Conservation (phyloP, 2,797 vertebrate species). For the Poecilia wingei region DNA sequence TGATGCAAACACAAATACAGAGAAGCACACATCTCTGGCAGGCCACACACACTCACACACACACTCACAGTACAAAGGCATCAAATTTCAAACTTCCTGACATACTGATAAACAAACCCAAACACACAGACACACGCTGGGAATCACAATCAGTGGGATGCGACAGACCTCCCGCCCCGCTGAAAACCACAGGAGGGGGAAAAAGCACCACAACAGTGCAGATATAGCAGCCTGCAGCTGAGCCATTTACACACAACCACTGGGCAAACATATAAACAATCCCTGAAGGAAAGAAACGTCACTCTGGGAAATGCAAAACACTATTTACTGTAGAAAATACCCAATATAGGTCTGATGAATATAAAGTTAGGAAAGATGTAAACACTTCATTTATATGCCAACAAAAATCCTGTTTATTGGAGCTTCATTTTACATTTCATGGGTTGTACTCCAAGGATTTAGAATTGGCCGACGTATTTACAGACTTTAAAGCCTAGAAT, state of each 20-base stretch:
- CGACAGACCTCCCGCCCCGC: slow-evolving; percentile 26
- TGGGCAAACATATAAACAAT: slow-evolving; percentile 45
- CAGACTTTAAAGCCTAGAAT: neutral
- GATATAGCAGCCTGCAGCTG: slow-evolving; percentile 21
- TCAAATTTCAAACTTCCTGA: slow-evolving; percentile 30
- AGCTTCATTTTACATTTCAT: neutral
- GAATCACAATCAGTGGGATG: slow-evolving; percentile 40
- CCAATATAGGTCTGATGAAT: neutral
- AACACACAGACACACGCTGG: slow-evolving; percentile 2
- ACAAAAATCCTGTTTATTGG: neutral
- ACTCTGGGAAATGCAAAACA: slow-evolving; percentile 14
- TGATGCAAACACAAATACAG: slow-evolving; percentile 21
- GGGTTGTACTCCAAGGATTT: neutral
- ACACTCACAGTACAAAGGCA: slow-evolving; percentile 6
- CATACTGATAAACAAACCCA: slow-evolving; percentile 28
- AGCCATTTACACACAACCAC: slow-evolving; percentile 24
- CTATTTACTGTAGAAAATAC: slow-evolving; percentile 9
- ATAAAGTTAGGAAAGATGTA: neutral
- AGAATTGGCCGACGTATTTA: neutral
- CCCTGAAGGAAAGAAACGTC: slow-evolving; percentile 10
- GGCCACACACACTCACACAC: slow-evolving; percentile 7
- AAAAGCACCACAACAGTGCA: neutral
- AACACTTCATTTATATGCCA: neutral
- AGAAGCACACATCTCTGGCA: slow-evolving; percentile 9
- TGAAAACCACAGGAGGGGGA: slow-evolving; percentile 33